Evolutionary conservation across 2,113 vertebrate species (phyloP).

Genomic region (Etheostoma spectabile): DNA sequence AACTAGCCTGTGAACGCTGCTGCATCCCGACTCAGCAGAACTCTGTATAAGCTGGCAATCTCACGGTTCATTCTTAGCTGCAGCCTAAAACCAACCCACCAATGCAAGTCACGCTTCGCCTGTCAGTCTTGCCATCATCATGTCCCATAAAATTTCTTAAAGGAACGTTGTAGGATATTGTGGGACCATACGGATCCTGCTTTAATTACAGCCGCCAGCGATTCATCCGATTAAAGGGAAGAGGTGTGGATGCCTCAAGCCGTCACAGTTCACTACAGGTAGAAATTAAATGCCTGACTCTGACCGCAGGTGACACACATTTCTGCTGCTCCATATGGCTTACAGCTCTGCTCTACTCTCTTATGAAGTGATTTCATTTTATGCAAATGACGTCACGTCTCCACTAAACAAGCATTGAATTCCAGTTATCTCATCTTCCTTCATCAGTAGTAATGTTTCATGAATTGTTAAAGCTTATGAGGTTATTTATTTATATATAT

Average conservation of each 20-base stretch:
- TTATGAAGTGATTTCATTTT: slow-evolving; percentile 20
- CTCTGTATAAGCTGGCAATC: slow-evolving; percentile 16
- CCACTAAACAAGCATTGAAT: background rate
- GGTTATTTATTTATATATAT: background rate
- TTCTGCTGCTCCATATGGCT: background rate
- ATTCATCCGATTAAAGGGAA: slow-evolving; percentile 35
- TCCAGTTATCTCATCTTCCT: background rate
- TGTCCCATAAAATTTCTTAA: background rate
- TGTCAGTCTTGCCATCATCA: background rate
- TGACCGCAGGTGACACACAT: slow-evolving; percentile 3
- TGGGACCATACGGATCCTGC: background rate
- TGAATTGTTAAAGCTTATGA: slow-evolving; percentile 1
- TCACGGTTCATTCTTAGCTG: background rate
- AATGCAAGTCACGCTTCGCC: background rate
- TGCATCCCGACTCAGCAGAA: slow-evolving; percentile 2
- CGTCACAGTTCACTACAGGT: slow-evolving; percentile 37
- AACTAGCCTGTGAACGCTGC: background rate
- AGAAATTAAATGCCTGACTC: slow-evolving; percentile 48
- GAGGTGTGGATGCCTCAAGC: slow-evolving; percentile 25
- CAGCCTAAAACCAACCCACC: background rate
- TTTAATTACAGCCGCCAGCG: slow-evolving; percentile 45
- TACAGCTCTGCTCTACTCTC: background rate
- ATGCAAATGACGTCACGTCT: slow-evolving; percentile 1
- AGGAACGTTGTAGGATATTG: slow-evolving; percentile 4
- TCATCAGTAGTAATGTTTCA: background rate